Evolutionary conservation across 2,888 invertebrate species (phyloP), one percentile per base, ranked within the genome.

Genomic region (Sturmia bella): DNA sequence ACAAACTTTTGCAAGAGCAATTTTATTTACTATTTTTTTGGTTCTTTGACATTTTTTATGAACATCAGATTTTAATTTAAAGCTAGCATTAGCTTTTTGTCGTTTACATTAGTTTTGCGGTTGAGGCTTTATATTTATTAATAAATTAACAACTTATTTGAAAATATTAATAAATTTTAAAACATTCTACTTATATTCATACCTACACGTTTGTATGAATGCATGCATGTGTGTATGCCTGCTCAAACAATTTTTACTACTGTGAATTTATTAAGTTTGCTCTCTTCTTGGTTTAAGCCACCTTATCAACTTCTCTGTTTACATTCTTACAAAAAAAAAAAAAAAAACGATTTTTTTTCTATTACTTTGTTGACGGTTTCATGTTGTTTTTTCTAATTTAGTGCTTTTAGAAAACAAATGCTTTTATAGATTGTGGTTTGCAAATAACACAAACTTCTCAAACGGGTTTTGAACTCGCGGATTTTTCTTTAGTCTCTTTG

Each of bases 301-400:
- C 17, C 9, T 52, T 27, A 59, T 41, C 3, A 21, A 61, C 48
- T 70, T 83, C 81, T 83, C 80, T 78, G 74, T 81, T 78, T 81
- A 76, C 78, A 74, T 82, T 82, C 74, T 72, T 69, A 2, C 39
- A 32, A 32, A 3, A 37, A 39, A 57, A 72, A 19, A 68, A 74
- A 80, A 57, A 72, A 19, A 68, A 74, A 80, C 43, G 68, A 73
- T 77, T 77, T 74, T 59, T 56, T 15, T n/a, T n/a, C 39, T 50
- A n/a, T 59, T 59, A 41, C 48, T 32, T 15, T 63, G 54, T 73
- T 73, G 45, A 24, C 48, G 15, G 41, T 48, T 52, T 45, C 32
- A 41, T 24, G 5, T 48, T 45, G 41, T 61, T 24, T 3, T 54
- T 27, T 61, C 12, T 57, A 45, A 27, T 64, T 75, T 66, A 41